Base-by-base conservation (phyloP, 1,140 invertebrate genomes). In the Mactra quadrangularis region DNA sequence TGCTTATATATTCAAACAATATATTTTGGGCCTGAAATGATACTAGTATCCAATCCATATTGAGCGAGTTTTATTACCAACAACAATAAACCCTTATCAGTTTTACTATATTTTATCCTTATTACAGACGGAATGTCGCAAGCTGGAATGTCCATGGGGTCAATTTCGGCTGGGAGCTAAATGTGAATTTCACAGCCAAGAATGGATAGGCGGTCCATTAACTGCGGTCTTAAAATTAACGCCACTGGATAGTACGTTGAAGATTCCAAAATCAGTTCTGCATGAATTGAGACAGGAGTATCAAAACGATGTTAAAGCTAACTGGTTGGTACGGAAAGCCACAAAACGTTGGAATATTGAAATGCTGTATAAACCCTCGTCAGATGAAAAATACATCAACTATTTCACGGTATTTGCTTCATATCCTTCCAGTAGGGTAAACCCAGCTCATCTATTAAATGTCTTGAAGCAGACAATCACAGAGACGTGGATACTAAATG, bases 181-280 rank as follows among this genome's bases (percentile, higher is more conserved):
- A 4, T 62, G 59, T 62, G 59, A 6, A 9, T 62, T 33, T 35
- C 35, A 17, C 31, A 33, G 27, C 17, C 7, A 13, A 35, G 15
- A 62, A 35, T 62, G 59, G 59, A 35, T 62, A 4, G 59, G 59
- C 19, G 59, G 59, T 35, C 59, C 33, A 6, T 62, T 62, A 33
- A 31, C 19, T 6, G 11, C 33, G 9, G 33, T 62, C 27, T 35
- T 62, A 3, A 33, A 27, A n/a, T 27, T 62, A 15, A 7, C 59
- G 3, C 29, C 59, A 17, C 1, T 35, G 9, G 17, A 33, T 2
- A 62, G 33, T 6, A 27, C 15, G 3, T 7, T 2, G 6, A 4
- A 11, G 11, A 33, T 62, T 17, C 29, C 4, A 1, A 62, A 1
- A 13, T 62, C 59, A 1, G n/a, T 62, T 35, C 27, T 57, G 3